These are phyloP conservation scores for Zeugodacus cucurbitae DNA, from an alignment of 1,140 invertebrate genomes.

Conservation along the genomic window DNA sequence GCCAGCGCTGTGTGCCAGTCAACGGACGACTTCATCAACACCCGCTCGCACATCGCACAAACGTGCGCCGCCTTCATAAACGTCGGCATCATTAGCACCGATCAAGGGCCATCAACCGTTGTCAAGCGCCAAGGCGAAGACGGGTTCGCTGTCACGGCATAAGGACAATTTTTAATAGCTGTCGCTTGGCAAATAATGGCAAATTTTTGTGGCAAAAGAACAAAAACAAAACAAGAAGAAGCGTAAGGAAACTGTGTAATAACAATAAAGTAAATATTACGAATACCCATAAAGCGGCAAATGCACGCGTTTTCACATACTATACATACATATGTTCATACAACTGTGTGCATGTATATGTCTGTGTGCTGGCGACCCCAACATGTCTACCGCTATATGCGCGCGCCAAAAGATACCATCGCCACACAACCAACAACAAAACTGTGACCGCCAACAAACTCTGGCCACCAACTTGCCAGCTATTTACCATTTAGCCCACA, in stretches of 20 bases:
- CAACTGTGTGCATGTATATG: neutral
- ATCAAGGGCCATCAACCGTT: conserved; percentile 7
- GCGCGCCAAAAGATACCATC: conserved; percentile 23
- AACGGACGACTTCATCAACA: neutral
- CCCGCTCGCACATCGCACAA: neutral
- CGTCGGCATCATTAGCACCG: neutral
- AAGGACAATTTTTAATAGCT: conserved; percentile 30
- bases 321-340: neutral
- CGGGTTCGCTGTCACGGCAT: neutral
- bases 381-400: neutral
- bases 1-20: neutral
- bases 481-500: neutral
- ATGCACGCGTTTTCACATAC: no score
- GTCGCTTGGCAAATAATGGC: conserved; percentile 31
- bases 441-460: conserved; percentile 16
- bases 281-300: neutral
- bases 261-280: neutral
- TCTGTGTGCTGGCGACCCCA: neutral
- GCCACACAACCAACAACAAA: neutral
- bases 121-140: neutral
- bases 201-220: neutral
- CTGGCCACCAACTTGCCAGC: neutral
- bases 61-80: neutral
- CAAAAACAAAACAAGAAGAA: neutral
- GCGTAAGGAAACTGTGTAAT: neutral